Conservation (phyloP, 2,888 invertebrate genomes). For the Pseudeuparius sepicola region DNA sequence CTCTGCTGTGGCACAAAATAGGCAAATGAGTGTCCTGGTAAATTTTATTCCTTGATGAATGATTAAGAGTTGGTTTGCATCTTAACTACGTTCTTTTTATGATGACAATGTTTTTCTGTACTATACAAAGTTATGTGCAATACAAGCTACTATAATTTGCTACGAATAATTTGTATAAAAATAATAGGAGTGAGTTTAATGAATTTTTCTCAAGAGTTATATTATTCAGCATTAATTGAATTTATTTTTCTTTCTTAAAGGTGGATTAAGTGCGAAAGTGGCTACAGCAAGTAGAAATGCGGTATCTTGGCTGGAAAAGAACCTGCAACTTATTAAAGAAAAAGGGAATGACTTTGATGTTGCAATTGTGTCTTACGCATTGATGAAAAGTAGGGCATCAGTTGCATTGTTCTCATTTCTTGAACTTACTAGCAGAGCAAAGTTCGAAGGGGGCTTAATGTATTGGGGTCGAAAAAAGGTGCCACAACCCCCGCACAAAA, state of each 20-base stretch:
- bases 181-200: too few species aligned
- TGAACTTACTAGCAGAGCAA: constrained; percentile 44
- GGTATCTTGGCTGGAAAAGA: constrained; percentile 69
- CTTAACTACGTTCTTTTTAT: too few species aligned
- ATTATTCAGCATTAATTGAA: constrained; percentile 9
- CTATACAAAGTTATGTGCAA: too few species aligned
- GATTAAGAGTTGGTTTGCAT: too few species aligned
- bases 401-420: constrained; percentile 74
- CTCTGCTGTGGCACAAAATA: too few species aligned
- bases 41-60: too few species aligned
- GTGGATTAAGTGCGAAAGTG: constrained; percentile 64
- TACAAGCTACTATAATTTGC: too few species aligned
- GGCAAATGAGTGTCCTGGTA: too few species aligned
- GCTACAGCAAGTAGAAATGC: constrained; percentile 67
- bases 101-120: too few species aligned
- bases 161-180: too few species aligned
- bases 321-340: constrained; percentile 63
- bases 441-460: constrained; percentile 50
- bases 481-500: constrained; percentile 72
- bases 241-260: constrained; percentile 21
- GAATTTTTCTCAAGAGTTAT: too few species aligned
- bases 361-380: constrained; percentile 81
- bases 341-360: constrained; percentile 72
- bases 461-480: constrained; percentile 79
- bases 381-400: constrained; percentile 75